Percentiles rank a stretch among this genome's conserved stretches.
Conservation (phyloP, 2,113 vertebrate species). For the Chaetodon trifascialis region DNA sequence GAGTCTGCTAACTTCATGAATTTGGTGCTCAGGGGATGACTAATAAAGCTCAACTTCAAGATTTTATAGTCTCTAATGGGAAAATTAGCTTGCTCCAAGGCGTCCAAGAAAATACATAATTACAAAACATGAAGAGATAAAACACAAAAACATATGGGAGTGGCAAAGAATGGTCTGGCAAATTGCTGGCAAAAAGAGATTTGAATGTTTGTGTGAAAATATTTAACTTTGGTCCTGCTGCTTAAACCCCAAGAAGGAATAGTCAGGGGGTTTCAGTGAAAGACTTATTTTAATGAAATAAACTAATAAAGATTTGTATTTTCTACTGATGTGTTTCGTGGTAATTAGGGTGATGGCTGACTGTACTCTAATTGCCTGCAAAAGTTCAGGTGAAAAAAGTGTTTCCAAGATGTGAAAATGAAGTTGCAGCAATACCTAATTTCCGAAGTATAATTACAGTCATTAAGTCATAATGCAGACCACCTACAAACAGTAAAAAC, state of each 20-base stretch:
- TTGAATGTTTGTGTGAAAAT: conserved; percentile 13
- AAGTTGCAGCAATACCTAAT: not conserved
- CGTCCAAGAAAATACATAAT: conserved; percentile 52
- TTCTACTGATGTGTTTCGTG: not conserved
- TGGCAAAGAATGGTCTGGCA: conserved; percentile 17
- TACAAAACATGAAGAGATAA: conserved; percentile 50
- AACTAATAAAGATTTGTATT: not conserved
- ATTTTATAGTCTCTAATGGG: conserved; percentile 62
- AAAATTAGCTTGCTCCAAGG: conserved; percentile 54
- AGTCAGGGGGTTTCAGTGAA: conserved; percentile 6
- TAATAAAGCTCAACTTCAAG: conserved; percentile 61
- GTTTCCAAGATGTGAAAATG: not conserved
- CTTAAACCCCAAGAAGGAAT: conserved; percentile 1
- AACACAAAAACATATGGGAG: conserved; percentile 19
- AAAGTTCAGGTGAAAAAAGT: not conserved
- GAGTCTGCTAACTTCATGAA: conserved; percentile 57
- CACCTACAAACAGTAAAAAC: not conserved
- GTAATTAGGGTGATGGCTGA: not conserved
- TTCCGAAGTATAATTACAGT: not conserved
- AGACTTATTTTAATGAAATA: not conserved
- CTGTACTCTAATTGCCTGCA: not conserved
- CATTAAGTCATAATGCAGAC: not conserved
- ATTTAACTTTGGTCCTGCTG: conserved; percentile 19
- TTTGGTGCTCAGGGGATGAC: conserved; percentile 46
- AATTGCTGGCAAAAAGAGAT: not conserved